Percentiles rank a stretch among this genome's conserved stretches.
Evolutionary conservation across 2,113 vertebrate genomes (phyloP).

Genomic region (Sisor rabdophorus): DNA sequence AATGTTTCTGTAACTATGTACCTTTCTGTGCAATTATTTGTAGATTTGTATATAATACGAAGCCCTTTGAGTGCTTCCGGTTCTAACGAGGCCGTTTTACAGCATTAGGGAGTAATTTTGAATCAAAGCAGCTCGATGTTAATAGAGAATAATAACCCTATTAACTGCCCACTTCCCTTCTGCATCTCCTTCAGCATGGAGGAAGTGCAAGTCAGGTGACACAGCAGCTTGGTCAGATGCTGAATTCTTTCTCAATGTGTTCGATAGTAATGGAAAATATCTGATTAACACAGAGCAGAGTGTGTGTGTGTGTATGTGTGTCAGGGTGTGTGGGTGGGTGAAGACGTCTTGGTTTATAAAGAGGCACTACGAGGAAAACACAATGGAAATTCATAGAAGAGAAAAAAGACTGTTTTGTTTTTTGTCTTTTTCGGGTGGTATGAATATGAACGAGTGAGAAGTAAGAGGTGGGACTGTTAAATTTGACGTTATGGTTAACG

Average conservation of each 20-base stretch:
- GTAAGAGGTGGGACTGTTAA: slow-evolving; percentile 31
- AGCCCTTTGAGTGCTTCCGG: neutral
- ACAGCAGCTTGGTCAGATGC: slow-evolving; percentile 40
- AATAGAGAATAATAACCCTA: slow-evolving; percentile 27
- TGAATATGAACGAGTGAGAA: neutral
- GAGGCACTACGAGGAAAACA: neutral
- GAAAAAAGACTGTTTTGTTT: neutral
- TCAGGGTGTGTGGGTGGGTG: slow-evolving; percentile 13
- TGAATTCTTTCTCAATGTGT: slow-evolving; percentile 24
- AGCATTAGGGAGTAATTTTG: slow-evolving; percentile 16
- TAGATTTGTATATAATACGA: no score
- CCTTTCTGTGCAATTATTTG: no score
- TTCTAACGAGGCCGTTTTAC: neutral
- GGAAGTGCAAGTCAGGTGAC: slow-evolving; percentile 48
- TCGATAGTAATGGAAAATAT: slow-evolving; percentile 38
- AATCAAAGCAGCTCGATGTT: slow-evolving; percentile 20
- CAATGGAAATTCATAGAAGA: neutral
- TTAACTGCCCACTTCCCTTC: slow-evolving; percentile 32
- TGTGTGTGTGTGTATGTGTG: slow-evolving; percentile 4
- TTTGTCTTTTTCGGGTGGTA: neutral
- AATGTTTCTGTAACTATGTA: no score
- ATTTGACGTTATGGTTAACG: slow-evolving; percentile 46
- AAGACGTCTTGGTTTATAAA: neutral
- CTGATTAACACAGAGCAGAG: slow-evolving; percentile 24
- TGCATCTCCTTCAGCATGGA: slow-evolving; percentile 29